phyloP scores from a whole-genome alignment of 2,113 vertebrate species.

The Spizaetus ornatus region DNA sequence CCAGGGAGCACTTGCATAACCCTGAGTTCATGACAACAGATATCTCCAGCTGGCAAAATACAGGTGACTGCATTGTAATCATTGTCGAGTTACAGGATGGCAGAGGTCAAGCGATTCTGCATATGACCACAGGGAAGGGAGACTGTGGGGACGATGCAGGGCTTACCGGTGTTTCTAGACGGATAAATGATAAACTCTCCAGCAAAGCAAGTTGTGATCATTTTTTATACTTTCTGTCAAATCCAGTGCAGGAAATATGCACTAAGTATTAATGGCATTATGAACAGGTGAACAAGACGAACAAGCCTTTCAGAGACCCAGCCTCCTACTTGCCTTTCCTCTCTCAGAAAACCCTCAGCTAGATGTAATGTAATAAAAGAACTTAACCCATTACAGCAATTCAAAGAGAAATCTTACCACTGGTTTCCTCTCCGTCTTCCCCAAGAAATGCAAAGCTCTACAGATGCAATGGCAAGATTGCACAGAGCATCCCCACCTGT shows the following conservation, averaged over 20 bases:
- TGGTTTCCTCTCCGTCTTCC: background rate
- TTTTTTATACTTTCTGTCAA: background rate
- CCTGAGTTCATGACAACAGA: slow-evolving; percentile 58
- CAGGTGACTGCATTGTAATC: slow-evolving; percentile 43
- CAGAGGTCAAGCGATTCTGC: slow-evolving; percentile 6
- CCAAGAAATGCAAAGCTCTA: background rate
- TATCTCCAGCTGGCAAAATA: slow-evolving; percentile 32
- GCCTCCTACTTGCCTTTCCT: background rate
- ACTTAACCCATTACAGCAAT: slow-evolving; percentile 29
- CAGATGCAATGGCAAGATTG: background rate
- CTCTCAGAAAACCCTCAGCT: slow-evolving; percentile 13
- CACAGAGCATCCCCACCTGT: background rate
- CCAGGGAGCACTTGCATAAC: slow-evolving; percentile 45
- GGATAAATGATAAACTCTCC: background rate
- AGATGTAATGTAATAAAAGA: slow-evolving; percentile 22
- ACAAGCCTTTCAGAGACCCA: slow-evolving; percentile 28
- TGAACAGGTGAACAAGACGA: background rate
- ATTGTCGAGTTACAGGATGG: slow-evolving; percentile 1
- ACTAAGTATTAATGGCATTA: slow-evolving; percentile 45
- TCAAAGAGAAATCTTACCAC: background rate
- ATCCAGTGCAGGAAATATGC: background rate
- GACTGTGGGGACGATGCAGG: background rate
- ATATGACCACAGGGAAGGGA: background rate
- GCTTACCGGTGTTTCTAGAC: background rate
- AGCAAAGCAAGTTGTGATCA: background rate